Evolutionary conservation across 64 coral and sea anemone genomes (phyloP).

Genomic region (Montipora cactus): DNA sequence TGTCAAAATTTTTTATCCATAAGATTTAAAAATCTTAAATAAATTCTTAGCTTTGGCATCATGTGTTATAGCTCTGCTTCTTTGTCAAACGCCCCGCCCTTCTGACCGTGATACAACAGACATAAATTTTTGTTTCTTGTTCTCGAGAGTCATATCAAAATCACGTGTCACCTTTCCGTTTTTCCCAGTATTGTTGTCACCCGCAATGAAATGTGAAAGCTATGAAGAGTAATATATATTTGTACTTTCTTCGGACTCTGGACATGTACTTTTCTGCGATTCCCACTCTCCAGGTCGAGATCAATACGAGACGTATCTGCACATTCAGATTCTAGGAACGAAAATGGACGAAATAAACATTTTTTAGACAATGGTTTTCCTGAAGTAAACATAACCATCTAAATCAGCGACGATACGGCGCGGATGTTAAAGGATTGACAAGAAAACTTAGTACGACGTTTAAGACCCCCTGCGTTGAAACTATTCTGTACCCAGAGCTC

Average conservation of each 20-base stretch:
- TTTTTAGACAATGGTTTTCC: background rate
- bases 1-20: too few species aligned
- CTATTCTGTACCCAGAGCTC: too few species aligned
- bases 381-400: background rate
- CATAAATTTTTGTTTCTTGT: background rate
- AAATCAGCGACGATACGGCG: too few species aligned
- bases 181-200: background rate
- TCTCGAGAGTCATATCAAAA: background rate
- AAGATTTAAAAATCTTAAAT: background rate
- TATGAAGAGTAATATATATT: background rate
- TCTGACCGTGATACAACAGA: background rate
- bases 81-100: background rate
- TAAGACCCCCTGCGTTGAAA: too few species aligned
- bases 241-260: constrained; percentile 22
- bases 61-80: background rate
- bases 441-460: too few species aligned
- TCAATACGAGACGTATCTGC: background rate
- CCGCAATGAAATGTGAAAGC: background rate
- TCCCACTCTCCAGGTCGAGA: background rate
- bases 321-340: background rate
- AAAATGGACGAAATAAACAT: background rate
- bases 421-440: too few species aligned
- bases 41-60: background rate
- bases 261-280: background rate
- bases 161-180: background rate